Base-by-base conservation (phyloP, 2,888 invertebrate genomes). In the Chymomyza fuscimana region DNA sequence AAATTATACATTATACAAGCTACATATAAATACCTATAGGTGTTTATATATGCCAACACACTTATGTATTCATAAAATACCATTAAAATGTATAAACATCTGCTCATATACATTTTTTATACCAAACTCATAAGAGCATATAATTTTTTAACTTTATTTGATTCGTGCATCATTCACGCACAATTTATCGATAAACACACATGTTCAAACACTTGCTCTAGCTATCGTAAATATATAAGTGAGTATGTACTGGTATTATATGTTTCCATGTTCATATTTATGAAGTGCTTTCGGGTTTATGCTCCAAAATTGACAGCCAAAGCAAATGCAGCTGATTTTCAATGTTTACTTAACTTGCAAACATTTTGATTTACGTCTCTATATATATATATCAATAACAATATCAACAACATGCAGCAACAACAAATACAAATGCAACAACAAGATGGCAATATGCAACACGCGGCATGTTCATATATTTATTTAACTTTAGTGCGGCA, bases 81-180 rank as follows among this genome's bases (percentile, higher is more conserved):
- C 40, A 46, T 46, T 46, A 10, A 46, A 46, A 46, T 46, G 40
- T 3, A 46, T 12, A 46, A 10, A 46, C 10, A 12, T 46, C 12
- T 12, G 40, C 12, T 1, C 40, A 12, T 32, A 32, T 32, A 12
- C 12, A 12, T 12, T 46, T 46, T 46, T 12, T 46, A 46, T 4
- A 46, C 10, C 12, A 46, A 46, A 46, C 4, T 46, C 40, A 46
- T 10, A 46, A 54, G 62, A 10, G 58, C 19, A 63, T 67, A 32
- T 68, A 69, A 68, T 70, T 74, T 72, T 76, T 78, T 70, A 80
- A 80, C 65, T 73, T 73, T 70, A 74, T 85, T 80, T 87, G 87
- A 82, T 85, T 84, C 80, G 79, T 80, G 85, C 85, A 82, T 77
- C 82, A 87, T 85, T 85, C 73, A 85, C 83, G 81, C 75, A 73